Evolutionary conservation across 2,888 invertebrate genomes (phyloP).

Genomic region (Andrena chrysosceles): DNA sequence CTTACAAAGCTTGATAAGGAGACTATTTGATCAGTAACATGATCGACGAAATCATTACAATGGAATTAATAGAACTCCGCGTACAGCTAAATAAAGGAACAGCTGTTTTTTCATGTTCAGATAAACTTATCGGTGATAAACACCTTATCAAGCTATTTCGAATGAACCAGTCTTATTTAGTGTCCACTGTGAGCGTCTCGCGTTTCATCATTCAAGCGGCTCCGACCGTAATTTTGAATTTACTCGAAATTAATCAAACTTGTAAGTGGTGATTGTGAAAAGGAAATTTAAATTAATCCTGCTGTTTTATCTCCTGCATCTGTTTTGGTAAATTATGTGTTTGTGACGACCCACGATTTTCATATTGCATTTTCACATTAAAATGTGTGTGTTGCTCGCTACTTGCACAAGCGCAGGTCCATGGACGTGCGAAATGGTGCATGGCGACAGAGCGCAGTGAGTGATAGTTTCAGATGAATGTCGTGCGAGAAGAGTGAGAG

Average conservation of each 20-base stretch:
- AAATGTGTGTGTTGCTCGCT: no score
- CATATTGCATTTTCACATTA: no score
- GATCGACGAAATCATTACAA: neutral
- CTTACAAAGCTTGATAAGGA: neutral
- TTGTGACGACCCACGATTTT: neutral
- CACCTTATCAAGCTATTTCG: conserved; percentile 19
- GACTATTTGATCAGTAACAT: neutral
- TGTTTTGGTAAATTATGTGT: neutral
- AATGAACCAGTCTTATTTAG: conserved; percentile 30
- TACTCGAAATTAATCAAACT: neutral
- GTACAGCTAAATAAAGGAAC: conserved; percentile 7
- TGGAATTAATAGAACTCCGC: neutral
- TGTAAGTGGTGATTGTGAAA: neutral
- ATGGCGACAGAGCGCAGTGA: no score
- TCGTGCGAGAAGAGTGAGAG: no score
- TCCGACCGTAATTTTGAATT: neutral
- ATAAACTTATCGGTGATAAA: conserved; percentile 44
- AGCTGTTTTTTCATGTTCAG: conserved; percentile 16
- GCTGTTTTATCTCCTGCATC: neutral
- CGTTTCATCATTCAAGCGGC: neutral
- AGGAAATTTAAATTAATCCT: neutral
- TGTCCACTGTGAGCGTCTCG: neutral
- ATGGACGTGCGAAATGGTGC: no score
- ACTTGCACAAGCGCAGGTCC: no score
- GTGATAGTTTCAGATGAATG: no score